Conservation (phyloP, 2,113 vertebrate genomes). For the Urocynchramus pylzowi region DNA sequence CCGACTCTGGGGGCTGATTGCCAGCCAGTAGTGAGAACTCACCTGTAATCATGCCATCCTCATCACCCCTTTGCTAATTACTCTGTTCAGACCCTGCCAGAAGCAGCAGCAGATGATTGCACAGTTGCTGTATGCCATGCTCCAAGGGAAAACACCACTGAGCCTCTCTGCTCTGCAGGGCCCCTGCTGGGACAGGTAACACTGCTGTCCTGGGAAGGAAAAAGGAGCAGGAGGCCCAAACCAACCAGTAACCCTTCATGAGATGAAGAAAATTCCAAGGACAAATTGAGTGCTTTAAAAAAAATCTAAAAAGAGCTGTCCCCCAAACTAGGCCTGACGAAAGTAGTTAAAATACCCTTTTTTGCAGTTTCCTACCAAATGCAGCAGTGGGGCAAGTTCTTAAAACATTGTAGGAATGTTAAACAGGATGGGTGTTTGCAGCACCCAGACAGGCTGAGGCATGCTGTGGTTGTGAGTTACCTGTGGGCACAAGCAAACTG, state of each 20-base stretch:
- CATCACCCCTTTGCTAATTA: not conserved
- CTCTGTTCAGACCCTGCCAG: not conserved
- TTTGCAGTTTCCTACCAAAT: not conserved
- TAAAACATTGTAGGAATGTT: not conserved
- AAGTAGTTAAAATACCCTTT: not conserved
- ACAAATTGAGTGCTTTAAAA: not conserved
- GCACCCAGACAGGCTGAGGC: not conserved
- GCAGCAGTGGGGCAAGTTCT: not conserved
- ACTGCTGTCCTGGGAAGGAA: not conserved
- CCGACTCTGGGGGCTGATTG: not conserved
- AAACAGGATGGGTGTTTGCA: not conserved
- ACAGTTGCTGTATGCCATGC: fast-evolving
- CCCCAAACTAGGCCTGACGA: not conserved
- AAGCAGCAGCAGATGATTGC: not conserved
- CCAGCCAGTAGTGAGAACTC: not conserved
- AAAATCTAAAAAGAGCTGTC: not conserved
- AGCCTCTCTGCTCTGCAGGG: not conserved
- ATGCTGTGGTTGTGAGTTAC: fast-evolving
- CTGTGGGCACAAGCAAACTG: not conserved
- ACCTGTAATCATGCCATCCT: not conserved
- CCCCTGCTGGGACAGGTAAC: not conserved
- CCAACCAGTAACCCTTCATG: not conserved
- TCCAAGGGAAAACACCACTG: fast-evolving
- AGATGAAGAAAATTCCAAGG: not conserved
- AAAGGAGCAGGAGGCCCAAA: not conserved